Base-by-base conservation (phyloP, 2,888 invertebrate genomes). In the Stenodema calcarata region DNA sequence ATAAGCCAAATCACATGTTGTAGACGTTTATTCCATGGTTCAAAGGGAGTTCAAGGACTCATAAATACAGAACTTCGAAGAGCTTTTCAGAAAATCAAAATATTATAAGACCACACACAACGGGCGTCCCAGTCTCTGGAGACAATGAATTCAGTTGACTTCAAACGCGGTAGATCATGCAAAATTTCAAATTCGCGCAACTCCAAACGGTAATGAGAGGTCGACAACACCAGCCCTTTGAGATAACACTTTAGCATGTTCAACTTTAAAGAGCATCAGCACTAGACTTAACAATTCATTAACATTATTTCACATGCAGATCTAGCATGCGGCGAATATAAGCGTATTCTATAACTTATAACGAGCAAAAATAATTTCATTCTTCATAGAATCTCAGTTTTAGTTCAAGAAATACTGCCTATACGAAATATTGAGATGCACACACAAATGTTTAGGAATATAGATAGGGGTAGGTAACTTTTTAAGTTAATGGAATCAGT, bases 1-100 rank as follows among this genome's bases (percentile, higher is more conserved):
- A 11, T 27, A 42, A 78, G 27, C 41, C 41, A 27, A 69, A 7
- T 69, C 35, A n/a, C n/a, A 62, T 82, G 70, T 23, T 62, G 27
- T 47, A 82, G 47, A 82, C 82, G 82, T 82, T 82, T 82, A 82
- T 82, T 82, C 82, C 82, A 82, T 82, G 82, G 82, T 82, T 82
- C 82, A 82, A 82, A 23, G 3, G 44, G 27, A 23, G 62, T 62
- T 62, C 23, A 18, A 23, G 62, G 27, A 62, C 23, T 62, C 62
- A 23, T 18, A 62, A 62, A 62, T 62, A 62, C 62, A 62, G 7
- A 23, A 62, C 62, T 62, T 62, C 23, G 23, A 62, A 62, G 62
- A 62, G 62, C 23, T 62, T 23, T 6, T 0, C n/a, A 62, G 18
- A 47, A 47, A 47, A 47, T 14, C 9, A 23, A 62, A 62, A 62